These are phyloP conservation scores for Eulithis testata DNA, from an alignment of 2,888 invertebrate genomes.

Conservation along the genomic window DNA sequence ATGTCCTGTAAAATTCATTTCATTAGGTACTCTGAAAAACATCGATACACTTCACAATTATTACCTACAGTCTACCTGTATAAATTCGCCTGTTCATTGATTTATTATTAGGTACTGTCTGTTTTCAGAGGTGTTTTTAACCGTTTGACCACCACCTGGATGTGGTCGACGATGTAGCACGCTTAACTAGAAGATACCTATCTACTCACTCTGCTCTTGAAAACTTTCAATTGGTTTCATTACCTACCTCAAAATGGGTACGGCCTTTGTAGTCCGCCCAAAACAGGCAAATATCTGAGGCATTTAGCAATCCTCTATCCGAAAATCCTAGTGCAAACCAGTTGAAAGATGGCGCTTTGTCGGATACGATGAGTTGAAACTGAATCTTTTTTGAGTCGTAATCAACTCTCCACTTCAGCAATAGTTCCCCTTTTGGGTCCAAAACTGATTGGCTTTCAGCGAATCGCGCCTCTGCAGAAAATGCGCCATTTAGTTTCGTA, in stretches of 20 bases:
- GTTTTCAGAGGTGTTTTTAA: no score
- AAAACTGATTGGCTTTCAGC: conserved; percentile 74
- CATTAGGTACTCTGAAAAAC: no score
- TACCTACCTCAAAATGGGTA: conserved; percentile 80
- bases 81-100: no score
- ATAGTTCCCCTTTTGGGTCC: conserved; percentile 70
- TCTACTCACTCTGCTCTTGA: no score
- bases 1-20: conserved; percentile 85
- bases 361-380: conserved; percentile 82
- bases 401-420: conserved; percentile 73
- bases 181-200: no score
- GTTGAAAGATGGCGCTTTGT: conserved; percentile 71
- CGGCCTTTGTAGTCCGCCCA: conserved; percentile 89
- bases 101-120: no score
- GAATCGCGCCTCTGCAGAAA: conserved; percentile 50
- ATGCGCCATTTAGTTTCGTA: conserved; percentile 4
- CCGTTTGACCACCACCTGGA: no score
- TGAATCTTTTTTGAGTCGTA: conserved; percentile 63
- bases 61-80: no score
- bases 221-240: no score
- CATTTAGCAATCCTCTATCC: conserved; percentile 88
- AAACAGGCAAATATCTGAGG: conserved; percentile 92
- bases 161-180: no score
- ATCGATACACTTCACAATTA: no score
- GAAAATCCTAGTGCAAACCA: conserved; percentile 97